A percentile compares a stretch with the other conserved stretches of the same genome.
These are phyloP conservation scores for Eulemur albifrons DNA, from an alignment of 2,797 vertebrate genomes.

Conservation along the genomic window DNA sequence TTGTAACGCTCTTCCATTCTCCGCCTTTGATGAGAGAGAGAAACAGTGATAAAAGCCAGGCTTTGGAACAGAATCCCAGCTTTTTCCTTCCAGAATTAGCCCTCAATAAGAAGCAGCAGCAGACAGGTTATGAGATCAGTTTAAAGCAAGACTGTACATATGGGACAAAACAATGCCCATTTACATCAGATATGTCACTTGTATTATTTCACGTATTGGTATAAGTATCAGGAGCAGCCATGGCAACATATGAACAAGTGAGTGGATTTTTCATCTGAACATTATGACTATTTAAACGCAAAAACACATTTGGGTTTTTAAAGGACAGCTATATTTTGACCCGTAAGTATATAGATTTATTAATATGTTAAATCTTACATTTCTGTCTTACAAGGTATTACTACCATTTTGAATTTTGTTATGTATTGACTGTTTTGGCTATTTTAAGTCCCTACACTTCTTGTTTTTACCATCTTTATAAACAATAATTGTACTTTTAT, in stretches of 20 bases:
- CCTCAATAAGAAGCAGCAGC: background rate
- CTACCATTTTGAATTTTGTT: slow-evolving; percentile 17
- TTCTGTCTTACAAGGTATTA: background rate
- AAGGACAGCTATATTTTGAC: slow-evolving; percentile 4
- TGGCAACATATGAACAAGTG: background rate
- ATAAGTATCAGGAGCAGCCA: background rate
- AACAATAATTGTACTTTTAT: background rate
- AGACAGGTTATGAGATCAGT: background rate
- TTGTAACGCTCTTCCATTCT: slow-evolving; percentile 66
- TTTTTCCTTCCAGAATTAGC: background rate
- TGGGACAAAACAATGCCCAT: background rate
- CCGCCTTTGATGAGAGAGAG: slow-evolving; percentile 35
- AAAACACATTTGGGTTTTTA: background rate
- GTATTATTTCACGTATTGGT: background rate
- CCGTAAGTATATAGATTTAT: background rate
- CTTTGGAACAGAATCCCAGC: background rate
- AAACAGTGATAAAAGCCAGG: slow-evolving; percentile 10
- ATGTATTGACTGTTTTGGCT: background rate
- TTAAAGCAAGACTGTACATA: background rate
- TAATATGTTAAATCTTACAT: background rate
- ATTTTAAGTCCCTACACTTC: background rate
- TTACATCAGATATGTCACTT: background rate
- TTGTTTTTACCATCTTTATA: slow-evolving; percentile 13
- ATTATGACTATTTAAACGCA: background rate
- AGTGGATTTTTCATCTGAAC: background rate